Base-by-base conservation (phyloP, 2,797 vertebrate species). In the Aulostomus chinensis region DNA sequence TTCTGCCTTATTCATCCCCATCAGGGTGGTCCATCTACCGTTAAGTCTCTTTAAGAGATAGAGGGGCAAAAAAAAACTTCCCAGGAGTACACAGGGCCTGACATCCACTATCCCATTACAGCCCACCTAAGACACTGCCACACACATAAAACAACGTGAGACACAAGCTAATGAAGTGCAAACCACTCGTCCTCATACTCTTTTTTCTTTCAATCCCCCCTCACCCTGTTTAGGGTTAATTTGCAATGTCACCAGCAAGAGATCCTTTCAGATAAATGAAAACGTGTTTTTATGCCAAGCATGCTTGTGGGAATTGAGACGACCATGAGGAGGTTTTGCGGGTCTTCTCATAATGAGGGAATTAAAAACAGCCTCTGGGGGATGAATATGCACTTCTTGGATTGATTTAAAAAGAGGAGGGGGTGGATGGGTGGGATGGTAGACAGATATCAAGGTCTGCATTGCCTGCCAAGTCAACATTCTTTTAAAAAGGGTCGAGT, bases 101-200 rank as follows among this genome's bases (percentile, higher is more conserved):
- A 83, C 78, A 81, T 81, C 71, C 18, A 32, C 78, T 78, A 84
- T 89, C 84, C 71, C 66, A 67, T 86, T 87, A 84, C 81, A 80
- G 81, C 71, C 83, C 81, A 86, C 85, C 83, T 73, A 71, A 72
- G 80, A 83, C 80, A 84, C 64, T 49, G 73, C 65, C 39, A 42
- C n/a, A 49, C 63, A 79, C 70, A 84, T 81, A 84, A 83, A 88
- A 82, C 81, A 80, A 81, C 47, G 35, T 35, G 71, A 78, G 77
- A 76, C 74, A 61, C 66, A 63, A 71, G 78, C 73, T 88, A 87
- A 90, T 85, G 83, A 88, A 90, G 86, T 86, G 86, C 78, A 85
- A 86, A 87, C 78, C 75, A 61, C 76, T 84, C 82, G 73, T 88
- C 83, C 85, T 88, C 68, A 39, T 54, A 66, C 69, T 62, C 18